Percentiles rank a stretch among this genome's conserved stretches.
These are phyloP conservation scores for Choristoneura fumiferana DNA, from an alignment of 1,140 invertebrate species.

Conservation along the genomic window DNA sequence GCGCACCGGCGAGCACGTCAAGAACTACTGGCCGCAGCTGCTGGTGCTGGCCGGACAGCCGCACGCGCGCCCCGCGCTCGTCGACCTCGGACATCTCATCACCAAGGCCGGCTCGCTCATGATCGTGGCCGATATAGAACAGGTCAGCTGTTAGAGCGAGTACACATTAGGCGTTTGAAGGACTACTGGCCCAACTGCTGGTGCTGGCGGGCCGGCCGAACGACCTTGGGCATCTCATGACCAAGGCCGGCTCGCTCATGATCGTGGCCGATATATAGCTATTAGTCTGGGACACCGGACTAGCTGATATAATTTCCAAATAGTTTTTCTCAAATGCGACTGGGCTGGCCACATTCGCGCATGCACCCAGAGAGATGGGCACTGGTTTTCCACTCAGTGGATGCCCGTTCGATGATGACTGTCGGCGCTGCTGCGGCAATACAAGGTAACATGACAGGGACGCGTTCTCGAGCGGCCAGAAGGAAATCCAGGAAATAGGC, in stretches of 20 bases:
- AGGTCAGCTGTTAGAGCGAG: slow-evolving; percentile 74
- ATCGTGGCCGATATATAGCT: slow-evolving; percentile 92
- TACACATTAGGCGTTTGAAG: slow-evolving; percentile 75
- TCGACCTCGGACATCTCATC: slow-evolving; percentile 94
- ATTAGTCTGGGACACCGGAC: slow-evolving; percentile 66
- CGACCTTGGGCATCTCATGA: slow-evolving; percentile 94
- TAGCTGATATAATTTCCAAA: no score
- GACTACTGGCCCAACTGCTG: slow-evolving; percentile 96
- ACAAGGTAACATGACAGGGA: no score
- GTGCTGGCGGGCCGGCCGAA: slow-evolving; percentile 91
- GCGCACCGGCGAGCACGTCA: slow-evolving; percentile 94
- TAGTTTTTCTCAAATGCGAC: no score
- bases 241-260: slow-evolving; percentile 94
- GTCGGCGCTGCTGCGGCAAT: no score
- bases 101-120: slow-evolving; percentile 96
- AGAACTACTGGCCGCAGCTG: slow-evolving; percentile 96
- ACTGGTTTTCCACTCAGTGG: no score
- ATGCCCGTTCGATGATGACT: no score
- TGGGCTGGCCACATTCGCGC: no score
- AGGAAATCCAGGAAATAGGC: no score
- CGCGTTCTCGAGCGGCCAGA: no score
- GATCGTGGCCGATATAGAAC: slow-evolving; percentile 92
- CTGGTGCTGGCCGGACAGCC: slow-evolving; percentile 92
- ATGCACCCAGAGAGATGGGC: no score
- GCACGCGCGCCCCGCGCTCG: slow-evolving; percentile 88